Base-by-base conservation (phyloP, 2,888 invertebrate genomes). In the Chromoteleia sp. region DNA sequence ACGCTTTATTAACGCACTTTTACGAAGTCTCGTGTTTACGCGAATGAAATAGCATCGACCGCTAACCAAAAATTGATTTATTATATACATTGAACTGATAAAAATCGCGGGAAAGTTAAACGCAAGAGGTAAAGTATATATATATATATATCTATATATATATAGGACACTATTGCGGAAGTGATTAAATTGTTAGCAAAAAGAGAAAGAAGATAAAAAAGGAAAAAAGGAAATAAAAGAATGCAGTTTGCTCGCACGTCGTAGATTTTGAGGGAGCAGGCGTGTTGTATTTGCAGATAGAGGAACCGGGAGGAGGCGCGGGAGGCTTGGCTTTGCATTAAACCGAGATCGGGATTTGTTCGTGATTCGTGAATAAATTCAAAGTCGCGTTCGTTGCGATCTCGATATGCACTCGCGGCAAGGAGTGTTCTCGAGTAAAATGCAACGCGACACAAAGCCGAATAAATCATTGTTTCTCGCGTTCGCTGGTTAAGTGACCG, bases 311-410 rank as follows among this genome's bases (percentile, higher is more conserved):
- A n/a, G n/a, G n/a, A n/a, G n/a, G 25, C 43, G 12, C 61, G 52
- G 43, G 56, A 77, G 68, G 77, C 77, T 77, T 70, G 77, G 61
- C 65, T 56, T 29, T 41, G 56, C 61, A 48, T 48, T 58, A 50
- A 78, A 19, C 33, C 19, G 30, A 19, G 25, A 78, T 71, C 58
- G 36, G 70, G 63, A 78, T 71, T 78, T 78, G 71, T 71, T 77
- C n/a, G n/a, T n/a, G n/a, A 77, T 77, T 65, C 78, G 71, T 50
- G 71, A 50, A 78, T 78, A 78, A 71, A 65, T 65, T 50, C 75
- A 75, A 59, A 75, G 74, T 59, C 78, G 76, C 70, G 19, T 68
- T 61, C 17, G 61, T 36, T 56, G 39, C 61, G 78, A 78, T 71
- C 63, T 19, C 52, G 68, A 76, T 76, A 68, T 21, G 36, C 50